These are phyloP conservation scores for Stichodactyla helianthus DNA, from an alignment of 64 coral and sea anemone species.

Conservation along the genomic window DNA sequence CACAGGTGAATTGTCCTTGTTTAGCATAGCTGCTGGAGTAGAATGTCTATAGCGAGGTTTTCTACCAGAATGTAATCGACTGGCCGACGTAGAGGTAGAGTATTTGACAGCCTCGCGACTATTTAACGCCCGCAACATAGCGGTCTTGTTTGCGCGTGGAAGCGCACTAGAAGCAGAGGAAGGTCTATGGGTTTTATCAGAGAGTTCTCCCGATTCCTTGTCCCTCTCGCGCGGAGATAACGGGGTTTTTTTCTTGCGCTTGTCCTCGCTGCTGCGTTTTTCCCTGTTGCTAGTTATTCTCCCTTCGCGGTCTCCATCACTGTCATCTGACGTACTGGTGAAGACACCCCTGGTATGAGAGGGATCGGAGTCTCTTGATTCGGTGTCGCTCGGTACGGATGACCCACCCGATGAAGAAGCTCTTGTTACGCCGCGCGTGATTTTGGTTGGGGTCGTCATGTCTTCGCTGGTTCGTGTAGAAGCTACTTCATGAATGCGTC, in stretches of 20 bases:
- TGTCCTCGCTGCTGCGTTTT: conserved; percentile 1
- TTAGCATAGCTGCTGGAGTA: neutral
- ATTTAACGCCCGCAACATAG: conserved; percentile 62
- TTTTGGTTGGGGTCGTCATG: conserved; percentile 15
- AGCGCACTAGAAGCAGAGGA: conserved; percentile 20
- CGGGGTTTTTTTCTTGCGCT: neutral
- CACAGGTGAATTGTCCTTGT: neutral
- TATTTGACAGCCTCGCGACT: conserved; percentile 67
- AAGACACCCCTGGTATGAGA: neutral
- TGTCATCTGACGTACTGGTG: conserved; percentile 81
- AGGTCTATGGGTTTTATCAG: conserved; percentile 19
- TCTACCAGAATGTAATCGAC: neutral
- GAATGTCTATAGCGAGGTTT: neutral
- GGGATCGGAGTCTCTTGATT: neutral
- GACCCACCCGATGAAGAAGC: conserved; percentile 7
- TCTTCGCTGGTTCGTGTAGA: conserved; percentile 7
- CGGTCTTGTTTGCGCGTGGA: conserved; percentile 76
- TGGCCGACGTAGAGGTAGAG: neutral
- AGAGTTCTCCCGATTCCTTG: neutral
- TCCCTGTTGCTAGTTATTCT: neutral
- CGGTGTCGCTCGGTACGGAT: neutral
- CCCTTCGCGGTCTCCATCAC: conserved; percentile 52
- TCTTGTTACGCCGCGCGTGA: neutral
- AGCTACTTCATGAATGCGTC: neutral
- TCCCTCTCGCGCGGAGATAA: neutral